Conservation (phyloP, 2,888 invertebrate species). For the Rhingia campestris region DNA sequence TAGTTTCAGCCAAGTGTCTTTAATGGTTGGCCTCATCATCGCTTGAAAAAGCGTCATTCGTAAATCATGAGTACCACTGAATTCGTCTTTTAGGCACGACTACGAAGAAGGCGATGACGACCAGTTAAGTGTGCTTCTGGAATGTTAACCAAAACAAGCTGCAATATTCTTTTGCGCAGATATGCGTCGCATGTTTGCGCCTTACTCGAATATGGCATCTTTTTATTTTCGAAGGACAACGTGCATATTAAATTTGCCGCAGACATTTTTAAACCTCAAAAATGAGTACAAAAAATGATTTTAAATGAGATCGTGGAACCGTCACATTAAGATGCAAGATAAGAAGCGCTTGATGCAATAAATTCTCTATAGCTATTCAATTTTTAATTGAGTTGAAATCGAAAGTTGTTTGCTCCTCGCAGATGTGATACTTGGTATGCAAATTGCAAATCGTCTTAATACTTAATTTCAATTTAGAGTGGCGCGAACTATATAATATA, state of each 20-base stretch:
- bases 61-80: background rate
- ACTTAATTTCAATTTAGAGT: background rate
- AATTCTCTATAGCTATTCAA: slow-evolving; percentile 24
- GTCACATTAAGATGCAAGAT: slow-evolving; percentile 43
- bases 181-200: slow-evolving; percentile 41
- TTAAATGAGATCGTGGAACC: slow-evolving; percentile 26
- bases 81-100: slow-evolving; percentile 7
- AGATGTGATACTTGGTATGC: slow-evolving; percentile 29
- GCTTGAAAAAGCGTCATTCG: slow-evolving; percentile 10
- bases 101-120: slow-evolving; percentile 1
- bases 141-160: background rate
- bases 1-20: slow-evolving; percentile 5
- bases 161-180: slow-evolving; percentile 6
- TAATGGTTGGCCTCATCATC: slow-evolving; percentile 11
- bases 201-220: slow-evolving; percentile 53
- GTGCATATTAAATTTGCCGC: slow-evolving; percentile 16
- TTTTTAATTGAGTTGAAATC: slow-evolving; percentile 48
- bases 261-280: slow-evolving; percentile 7
- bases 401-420: slow-evolving; percentile 55
- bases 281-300: background rate
- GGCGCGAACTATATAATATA: background rate
- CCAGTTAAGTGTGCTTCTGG: slow-evolving; percentile 5
- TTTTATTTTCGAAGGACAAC: slow-evolving; percentile 60
- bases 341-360: slow-evolving; percentile 28
- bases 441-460: slow-evolving; percentile 34